Evolutionary conservation across 2,113 vertebrate species (phyloP), one percentile per base, ranked within the genome.

Genomic region (Eulacestoma nigropectus): DNA sequence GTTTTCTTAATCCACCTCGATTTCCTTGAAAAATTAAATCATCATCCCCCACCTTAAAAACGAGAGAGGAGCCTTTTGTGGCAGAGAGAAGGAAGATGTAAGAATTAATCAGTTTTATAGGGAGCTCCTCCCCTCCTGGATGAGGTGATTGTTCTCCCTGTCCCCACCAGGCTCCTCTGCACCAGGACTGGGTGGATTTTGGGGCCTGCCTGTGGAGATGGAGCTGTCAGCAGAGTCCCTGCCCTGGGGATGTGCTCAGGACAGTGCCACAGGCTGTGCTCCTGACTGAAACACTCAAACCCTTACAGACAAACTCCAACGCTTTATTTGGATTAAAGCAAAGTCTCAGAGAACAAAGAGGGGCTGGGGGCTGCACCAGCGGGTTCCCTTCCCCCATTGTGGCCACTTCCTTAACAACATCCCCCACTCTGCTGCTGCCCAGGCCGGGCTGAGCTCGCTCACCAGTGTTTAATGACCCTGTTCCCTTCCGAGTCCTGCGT

Each of bases 401-500:
- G 21, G 13, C 25, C 0, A 0, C 21, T 39, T 39, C 12, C 53
- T 47, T 8, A 42, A 19, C 22, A 11, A 11, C 26, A n/a, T n/a
- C 3, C 33, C 13, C 8, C 4, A 0, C 49, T 21, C 25, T 30
- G 42, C n/a, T 32, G 46, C 60, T 35, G 32, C 79, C 35, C 41
- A 8, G n/a, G 39, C 42, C 44, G 4, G 30, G 11, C 25, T 21
- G 6, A 15, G 17, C 32, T 10, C 62, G 1, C 44, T 27, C 50
- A 25, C 10, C 95, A 74, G 80, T 98, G 98, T 50, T 96, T 98
- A 13, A 98, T 98, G 70, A 98, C 97, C 60, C 95, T 96, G 88
- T 98, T 97, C 72, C 98, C 98, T 56, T 98, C 90, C 0, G 98
- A 98, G 67, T 98, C 98, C 94, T 98, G 97, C 0, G 98, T 98